Evolutionary conservation across 2,113 vertebrate species (phyloP), one percentile per base, ranked within the genome.

Genomic region (Lagenorhynchus albirostris): DNA sequence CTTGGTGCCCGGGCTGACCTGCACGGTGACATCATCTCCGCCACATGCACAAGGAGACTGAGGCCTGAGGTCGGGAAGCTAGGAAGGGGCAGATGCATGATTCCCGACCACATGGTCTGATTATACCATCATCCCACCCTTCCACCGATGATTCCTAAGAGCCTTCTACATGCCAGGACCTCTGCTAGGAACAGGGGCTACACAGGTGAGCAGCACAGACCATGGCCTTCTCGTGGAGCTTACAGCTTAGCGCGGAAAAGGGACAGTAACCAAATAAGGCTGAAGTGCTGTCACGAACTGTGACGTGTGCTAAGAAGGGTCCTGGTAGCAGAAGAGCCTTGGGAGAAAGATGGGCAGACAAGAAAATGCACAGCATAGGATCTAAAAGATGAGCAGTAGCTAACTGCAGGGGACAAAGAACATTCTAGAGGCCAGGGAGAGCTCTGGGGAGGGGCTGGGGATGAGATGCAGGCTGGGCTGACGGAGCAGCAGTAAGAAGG

Each of bases 71-170:
- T 26, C 18, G 36, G 58, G 74, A 29, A 65, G n/a, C 58, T 31
- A 25, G 36, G 31, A 76, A 13, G 62, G 11, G 20, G 18, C 18
- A 47, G 33, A 31, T 2, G n/a, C 17, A 1, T 15, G 23, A 36
- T 10, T 53, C 63, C 33, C 5, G 1, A 5, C 7, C 41, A 47
- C 1, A 3, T 7, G 4, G 2, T 29, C 77, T 4, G 6, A 13
- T 33, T 3, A 14, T 12, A 31, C 9, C 17, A 8, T n/a, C 41
- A 12, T 3, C 2, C 76, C 14, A 0, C 8, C n/a, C 25, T 29
- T 41, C 70, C 14, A 5, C 29, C 31, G 1, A 3, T 3, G 9
- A 6, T 7, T 2, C 8, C 3, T n/a, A 15, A 53, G 20, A 23
- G 11, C 3, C 31, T n/a, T n/a, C 36, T 55, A 8, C 36, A 13